A percentile compares a stretch with the other conserved stretches of the same genome.
Evolutionary conservation across 2,797 vertebrate species (phyloP).

Genomic region (Dermochelys coriacea): DNA sequence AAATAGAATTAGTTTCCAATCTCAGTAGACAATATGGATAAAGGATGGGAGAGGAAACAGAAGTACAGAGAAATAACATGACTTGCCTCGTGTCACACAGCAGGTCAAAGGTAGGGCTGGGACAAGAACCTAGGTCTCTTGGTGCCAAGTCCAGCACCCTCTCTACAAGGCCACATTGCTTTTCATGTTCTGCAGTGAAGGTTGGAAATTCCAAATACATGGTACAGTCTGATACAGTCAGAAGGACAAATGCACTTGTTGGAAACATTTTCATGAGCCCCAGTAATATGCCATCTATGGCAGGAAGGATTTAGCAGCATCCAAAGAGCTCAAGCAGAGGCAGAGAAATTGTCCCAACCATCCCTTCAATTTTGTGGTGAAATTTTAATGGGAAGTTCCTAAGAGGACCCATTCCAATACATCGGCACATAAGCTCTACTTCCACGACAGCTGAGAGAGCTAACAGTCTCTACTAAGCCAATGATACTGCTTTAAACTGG

Average conservation of each 20-base stretch:
- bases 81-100: not conserved
- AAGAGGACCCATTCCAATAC: not conserved
- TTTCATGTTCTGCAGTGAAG: not conserved
- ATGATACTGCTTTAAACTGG: not conserved
- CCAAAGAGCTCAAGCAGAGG: not conserved
- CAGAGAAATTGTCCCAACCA: not conserved
- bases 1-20: not conserved
- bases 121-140: not conserved
- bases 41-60: not conserved
- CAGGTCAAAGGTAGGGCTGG: not conserved
- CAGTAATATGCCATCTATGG: not conserved
- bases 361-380: not conserved
- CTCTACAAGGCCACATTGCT: not conserved
- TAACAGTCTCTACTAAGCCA: not conserved
- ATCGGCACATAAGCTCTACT: not conserved
- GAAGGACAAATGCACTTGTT: not conserved
- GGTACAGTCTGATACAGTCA: not conserved
- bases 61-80: not conserved
- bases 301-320: not conserved
- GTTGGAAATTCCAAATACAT: not conserved
- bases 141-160: not conserved
- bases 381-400: conserved; percentile 14
- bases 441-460: not conserved
- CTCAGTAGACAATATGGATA: not conserved
- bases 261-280: not conserved